A percentile compares a stretch with the other conserved stretches of the same genome.
Evolutionary conservation across 1,140 invertebrate genomes (phyloP).

Genomic region (Leptoteleia sp.): DNA sequence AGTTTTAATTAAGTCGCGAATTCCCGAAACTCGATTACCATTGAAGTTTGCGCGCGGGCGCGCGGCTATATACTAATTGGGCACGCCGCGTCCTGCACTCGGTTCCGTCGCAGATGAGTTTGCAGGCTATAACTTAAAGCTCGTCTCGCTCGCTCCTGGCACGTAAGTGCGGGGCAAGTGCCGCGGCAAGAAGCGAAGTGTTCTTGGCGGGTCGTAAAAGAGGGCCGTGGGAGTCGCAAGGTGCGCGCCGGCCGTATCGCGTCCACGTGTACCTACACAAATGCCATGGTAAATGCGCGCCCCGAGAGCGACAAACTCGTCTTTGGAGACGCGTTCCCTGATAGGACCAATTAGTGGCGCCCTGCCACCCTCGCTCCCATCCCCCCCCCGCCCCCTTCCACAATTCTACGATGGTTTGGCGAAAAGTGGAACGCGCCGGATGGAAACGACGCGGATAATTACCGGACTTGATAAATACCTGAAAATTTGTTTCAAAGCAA

Average conservation of each 20-base stretch:
- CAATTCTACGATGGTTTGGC: too few species aligned
- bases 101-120: constrained; percentile 45
- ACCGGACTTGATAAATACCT: constrained; percentile 54
- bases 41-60: constrained; percentile 53
- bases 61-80: constrained; percentile 50
- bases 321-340: constrained; percentile 62
- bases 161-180: constrained; percentile 28
- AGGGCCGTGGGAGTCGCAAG: constrained; percentile 41
- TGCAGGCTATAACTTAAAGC: constrained; percentile 54
- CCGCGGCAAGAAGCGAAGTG: constrained; percentile 49
- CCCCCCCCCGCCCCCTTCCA: too few species aligned
- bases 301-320: constrained; percentile 41
- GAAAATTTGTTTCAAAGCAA: constrained; percentile 47
- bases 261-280: constrained; percentile 15
- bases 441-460: constrained; percentile 50
- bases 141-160: constrained; percentile 12
- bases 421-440: constrained; percentile 15
- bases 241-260: constrained; percentile 29
- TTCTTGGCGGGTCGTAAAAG: constrained; percentile 55
- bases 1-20: constrained; percentile 69
- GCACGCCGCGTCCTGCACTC: constrained; percentile 32
- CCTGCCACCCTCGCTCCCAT: constrained; percentile 29
- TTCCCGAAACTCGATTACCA: constrained; percentile 68
- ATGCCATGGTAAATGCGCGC: constrained; percentile 6
- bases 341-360: constrained; percentile 71